phyloP scores from a whole-genome alignment of 2,113 vertebrate species.

The Onychorhynchus coronatus region DNA sequence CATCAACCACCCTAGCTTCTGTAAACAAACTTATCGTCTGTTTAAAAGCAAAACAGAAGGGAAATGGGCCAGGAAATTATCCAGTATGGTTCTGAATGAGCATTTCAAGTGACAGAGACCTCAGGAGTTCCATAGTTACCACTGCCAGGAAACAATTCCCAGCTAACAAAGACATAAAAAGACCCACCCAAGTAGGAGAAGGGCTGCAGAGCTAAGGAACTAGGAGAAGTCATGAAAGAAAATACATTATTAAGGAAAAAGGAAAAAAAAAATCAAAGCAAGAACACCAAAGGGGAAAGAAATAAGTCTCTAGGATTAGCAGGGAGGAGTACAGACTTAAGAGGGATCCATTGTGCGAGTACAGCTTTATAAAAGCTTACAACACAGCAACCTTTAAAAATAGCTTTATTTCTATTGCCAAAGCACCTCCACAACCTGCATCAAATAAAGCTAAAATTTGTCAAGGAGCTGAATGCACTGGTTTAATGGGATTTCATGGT shows the following conservation, averaged over 20 bases:
- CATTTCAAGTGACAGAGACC: not conserved
- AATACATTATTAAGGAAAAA: slow-evolving; percentile 20
- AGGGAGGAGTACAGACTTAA: slow-evolving; percentile 25
- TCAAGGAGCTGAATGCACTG: not conserved
- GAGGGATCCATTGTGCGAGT: slow-evolving; percentile 19
- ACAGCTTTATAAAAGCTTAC: slow-evolving; percentile 27
- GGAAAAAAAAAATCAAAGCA: slow-evolving; percentile 26
- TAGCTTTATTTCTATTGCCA: slow-evolving; percentile 17
- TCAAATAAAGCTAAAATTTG: not conserved
- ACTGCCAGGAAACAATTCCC: not conserved
- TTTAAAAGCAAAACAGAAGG: slow-evolving; percentile 23
- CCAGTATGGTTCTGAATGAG: slow-evolving; percentile 2
- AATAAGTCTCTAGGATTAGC: not conserved
- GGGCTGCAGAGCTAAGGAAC: not conserved
- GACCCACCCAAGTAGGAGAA: slow-evolving; percentile 36
- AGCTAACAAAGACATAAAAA: slow-evolving; percentile 19
- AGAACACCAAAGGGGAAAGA: not conserved
- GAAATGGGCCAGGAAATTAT: slow-evolving; percentile 30
- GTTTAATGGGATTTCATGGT: slow-evolving; percentile 44
- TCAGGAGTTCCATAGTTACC: not conserved
- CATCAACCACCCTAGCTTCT: not conserved
- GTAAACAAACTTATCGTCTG: slow-evolving; percentile 9
- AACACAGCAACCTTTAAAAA: not conserved
- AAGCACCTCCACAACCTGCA: slow-evolving; percentile 32
- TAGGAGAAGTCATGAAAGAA: slow-evolving; percentile 18